Evolutionary conservation across 1,140 invertebrate genomes (phyloP).

Genomic region (Apis laboriosa): DNA sequence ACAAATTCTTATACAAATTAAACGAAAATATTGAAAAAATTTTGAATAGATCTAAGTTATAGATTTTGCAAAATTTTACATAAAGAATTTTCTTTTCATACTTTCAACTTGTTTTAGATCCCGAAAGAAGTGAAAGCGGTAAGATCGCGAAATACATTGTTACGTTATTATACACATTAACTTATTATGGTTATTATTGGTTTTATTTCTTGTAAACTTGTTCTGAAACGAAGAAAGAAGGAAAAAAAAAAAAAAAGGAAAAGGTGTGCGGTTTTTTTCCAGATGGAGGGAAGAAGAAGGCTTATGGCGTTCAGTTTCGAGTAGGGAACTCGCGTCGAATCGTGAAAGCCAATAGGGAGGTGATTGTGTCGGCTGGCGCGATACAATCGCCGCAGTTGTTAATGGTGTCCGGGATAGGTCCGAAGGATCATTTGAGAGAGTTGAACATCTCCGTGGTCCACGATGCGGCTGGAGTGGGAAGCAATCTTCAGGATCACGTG

Average conservation of each 20-base stretch:
- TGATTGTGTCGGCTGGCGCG: constrained; percentile 87
- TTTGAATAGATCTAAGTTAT: no score
- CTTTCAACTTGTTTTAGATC: no score
- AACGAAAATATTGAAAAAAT: no score
- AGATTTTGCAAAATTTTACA: no score
- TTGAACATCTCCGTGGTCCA: constrained; percentile 82
- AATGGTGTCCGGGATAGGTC: constrained; percentile 90
- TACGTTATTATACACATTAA: no score
- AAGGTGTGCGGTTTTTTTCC: neutral
- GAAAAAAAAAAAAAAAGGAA: neutral
- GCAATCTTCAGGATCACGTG: constrained; percentile 90
- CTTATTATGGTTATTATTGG: no score
- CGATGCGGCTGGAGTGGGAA: constrained; percentile 87
- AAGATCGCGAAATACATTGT: no score
- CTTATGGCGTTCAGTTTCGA: constrained; percentile 84
- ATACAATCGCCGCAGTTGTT: constrained; percentile 89
- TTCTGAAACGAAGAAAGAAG: no score
- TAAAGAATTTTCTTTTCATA: no score
- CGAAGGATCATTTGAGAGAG: constrained; percentile 81
- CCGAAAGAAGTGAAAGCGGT: no score
- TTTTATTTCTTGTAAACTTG: no score
- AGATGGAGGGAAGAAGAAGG: constrained; percentile 77
- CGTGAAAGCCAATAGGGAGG: constrained; percentile 84
- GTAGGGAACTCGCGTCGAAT: constrained; percentile 78
- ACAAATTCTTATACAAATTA: no score